Conservation (phyloP, 1,140 invertebrate species). For the Drosophila nigrodunni region DNA sequence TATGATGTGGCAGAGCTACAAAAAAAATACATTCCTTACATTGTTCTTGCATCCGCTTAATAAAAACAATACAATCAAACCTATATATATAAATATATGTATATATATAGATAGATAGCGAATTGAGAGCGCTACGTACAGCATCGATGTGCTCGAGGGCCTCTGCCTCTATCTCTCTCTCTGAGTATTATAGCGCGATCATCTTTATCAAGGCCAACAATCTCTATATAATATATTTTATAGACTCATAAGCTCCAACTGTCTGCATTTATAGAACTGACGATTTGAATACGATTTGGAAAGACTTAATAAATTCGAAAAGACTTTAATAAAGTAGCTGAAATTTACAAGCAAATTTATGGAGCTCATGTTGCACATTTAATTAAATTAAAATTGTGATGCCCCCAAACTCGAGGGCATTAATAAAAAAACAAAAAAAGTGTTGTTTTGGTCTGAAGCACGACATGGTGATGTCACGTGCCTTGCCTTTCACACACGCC, state of each 20-base stretch:
- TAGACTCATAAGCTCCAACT: constrained; percentile 16
- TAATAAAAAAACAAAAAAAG: constrained; percentile 49
- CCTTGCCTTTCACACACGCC: constrained; percentile 54
- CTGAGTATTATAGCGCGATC: constrained; percentile 50
- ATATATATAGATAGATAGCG: constrained; percentile 18
- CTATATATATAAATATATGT: constrained; percentile 13
- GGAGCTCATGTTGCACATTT: constrained; percentile 58
- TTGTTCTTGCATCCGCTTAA: constrained; percentile 69
- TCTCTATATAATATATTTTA: constrained; percentile 48
- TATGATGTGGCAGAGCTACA: constrained; percentile 48
- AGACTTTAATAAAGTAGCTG: not conserved
- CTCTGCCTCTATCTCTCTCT: constrained; percentile 40
- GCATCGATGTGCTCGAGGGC: constrained; percentile 30
- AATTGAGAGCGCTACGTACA: constrained; percentile 15
- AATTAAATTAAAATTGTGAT: constrained; percentile 65
- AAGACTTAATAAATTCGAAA: constrained; percentile 4
- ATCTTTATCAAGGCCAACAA: constrained; percentile 73
- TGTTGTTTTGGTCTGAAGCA: constrained; percentile 54
- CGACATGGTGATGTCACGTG: constrained; percentile 74
- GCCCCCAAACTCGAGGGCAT: constrained; percentile 30
- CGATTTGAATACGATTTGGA: constrained; percentile 43
- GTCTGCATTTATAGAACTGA: constrained; percentile 18
- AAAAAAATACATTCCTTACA: constrained; percentile 70
- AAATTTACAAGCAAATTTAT: constrained; percentile 28
- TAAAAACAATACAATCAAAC: constrained; percentile 53